Evolutionary conservation across 1,140 invertebrate species (phyloP).

Genomic region (Goniozus legneri): DNA sequence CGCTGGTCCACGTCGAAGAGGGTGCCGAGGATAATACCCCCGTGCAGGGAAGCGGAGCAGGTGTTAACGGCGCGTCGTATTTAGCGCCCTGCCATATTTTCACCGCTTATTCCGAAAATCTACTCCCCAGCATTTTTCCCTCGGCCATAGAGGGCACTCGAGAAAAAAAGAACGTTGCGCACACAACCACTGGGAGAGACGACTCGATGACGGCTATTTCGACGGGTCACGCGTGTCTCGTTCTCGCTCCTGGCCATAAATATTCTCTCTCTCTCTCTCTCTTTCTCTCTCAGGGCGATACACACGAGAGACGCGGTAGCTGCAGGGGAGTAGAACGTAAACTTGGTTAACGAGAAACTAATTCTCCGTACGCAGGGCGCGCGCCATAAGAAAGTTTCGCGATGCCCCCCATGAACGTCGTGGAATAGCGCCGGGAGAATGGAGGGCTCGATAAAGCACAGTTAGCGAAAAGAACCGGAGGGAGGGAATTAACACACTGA

Average conservation of each 20-base stretch:
- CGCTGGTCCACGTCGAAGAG: slow-evolving; percentile 16
- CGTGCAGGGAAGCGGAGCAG: slow-evolving; percentile 44
- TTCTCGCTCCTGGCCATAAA: slow-evolving; percentile 38
- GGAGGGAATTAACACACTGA: slow-evolving; percentile 26
- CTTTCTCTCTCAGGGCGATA: no score
- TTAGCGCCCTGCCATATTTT: slow-evolving; percentile 30
- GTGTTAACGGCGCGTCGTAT: slow-evolving; percentile 41
- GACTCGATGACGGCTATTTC: not conserved
- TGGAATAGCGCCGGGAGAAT: not conserved
- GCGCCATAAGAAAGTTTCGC: slow-evolving; percentile 29
- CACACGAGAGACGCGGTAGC: no score
- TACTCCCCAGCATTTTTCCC: slow-evolving; percentile 4
- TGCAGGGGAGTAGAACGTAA: slow-evolving; percentile 30
- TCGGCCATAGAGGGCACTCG: slow-evolving; percentile 9
- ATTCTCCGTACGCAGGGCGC: slow-evolving; percentile 33
- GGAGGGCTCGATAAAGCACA: not conserved
- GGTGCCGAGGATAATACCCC: slow-evolving; percentile 24
- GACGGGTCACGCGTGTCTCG: slow-evolving; percentile 29
- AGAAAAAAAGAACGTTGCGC: not conserved
- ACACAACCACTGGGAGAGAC: no score
- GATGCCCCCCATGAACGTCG: slow-evolving; percentile 16
- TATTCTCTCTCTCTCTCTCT: slow-evolving; percentile 23
- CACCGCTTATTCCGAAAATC: slow-evolving; percentile 26
- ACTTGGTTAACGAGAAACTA: slow-evolving; percentile 51
- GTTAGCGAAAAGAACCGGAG: slow-evolving; percentile 4